phyloP scores from a whole-genome alignment of 2,888 invertebrate genomes.

The Tyria jacobaeae region DNA sequence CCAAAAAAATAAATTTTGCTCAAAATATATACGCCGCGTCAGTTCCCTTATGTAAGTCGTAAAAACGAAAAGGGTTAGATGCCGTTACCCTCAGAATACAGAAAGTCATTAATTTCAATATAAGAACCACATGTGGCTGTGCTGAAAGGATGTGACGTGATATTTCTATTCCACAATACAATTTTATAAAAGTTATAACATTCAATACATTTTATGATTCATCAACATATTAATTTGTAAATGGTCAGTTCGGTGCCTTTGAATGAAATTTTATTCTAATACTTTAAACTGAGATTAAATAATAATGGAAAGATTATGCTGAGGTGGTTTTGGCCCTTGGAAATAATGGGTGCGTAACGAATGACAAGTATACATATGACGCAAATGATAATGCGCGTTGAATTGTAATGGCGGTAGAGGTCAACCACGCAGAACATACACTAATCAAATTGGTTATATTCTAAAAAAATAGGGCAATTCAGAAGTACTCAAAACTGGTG shows the following conservation, averaged over 20 bases:
- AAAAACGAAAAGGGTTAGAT: conserved; percentile 40
- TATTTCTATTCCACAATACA: conserved; percentile 11
- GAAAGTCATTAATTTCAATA: conserved; percentile 45
- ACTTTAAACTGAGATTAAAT: too few relatives aligned
- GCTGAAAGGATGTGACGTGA: conserved; percentile 17
- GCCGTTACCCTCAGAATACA: conserved; percentile 13
- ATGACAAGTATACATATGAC: too few relatives aligned
- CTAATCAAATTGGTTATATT: too few relatives aligned
- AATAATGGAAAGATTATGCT: too few relatives aligned
- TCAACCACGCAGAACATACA: too few relatives aligned
- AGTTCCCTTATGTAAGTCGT: conserved; percentile 26
- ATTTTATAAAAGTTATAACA: conserved; percentile 11
- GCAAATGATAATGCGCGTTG: too few relatives aligned
- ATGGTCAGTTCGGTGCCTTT: background rate
- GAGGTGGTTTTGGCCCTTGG: too few relatives aligned
- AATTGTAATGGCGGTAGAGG: too few relatives aligned
- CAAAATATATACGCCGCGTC: conserved; percentile 25
- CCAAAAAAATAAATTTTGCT: background rate
- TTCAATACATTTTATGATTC: conserved; percentile 1
- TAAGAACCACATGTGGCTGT: conserved; percentile 28
- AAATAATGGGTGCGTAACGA: too few relatives aligned
- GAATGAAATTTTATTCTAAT: too few relatives aligned
- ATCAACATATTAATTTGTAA: background rate
- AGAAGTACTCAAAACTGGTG: too few relatives aligned
- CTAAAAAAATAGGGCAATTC: too few relatives aligned